phyloP scores from a whole-genome alignment of 1,140 invertebrate species.

The Calliphora vicina region DNA sequence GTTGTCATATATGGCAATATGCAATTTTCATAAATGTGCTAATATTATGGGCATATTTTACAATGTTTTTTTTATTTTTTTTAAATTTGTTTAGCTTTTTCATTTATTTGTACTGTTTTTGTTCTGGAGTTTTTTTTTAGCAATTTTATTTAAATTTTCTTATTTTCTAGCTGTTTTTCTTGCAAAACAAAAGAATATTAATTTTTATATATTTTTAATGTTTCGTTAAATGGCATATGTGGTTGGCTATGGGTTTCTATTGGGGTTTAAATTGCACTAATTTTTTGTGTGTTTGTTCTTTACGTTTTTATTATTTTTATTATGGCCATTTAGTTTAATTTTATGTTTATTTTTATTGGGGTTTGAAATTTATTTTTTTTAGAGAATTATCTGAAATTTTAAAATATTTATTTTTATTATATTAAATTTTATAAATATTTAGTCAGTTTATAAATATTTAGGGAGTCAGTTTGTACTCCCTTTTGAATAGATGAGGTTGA shows the following conservation, averaged over 20 bases:
- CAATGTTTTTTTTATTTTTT: not conserved
- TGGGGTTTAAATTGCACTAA: not conserved
- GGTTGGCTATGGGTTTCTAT: not conserved
- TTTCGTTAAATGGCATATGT: not conserved
- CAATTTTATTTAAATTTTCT: constrained; percentile 1
- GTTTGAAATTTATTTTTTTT: too few relatives aligned
- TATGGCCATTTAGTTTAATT: not conserved
- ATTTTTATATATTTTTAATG: not conserved
- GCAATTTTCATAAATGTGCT: constrained; percentile 35
- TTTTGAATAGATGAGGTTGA: too few relatives aligned
- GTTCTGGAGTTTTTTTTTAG: not conserved
- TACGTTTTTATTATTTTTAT: not conserved
- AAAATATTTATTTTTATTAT: not conserved
- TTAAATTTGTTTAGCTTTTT: too few relatives aligned
- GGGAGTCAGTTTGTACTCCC: too few relatives aligned
- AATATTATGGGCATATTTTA: constrained; percentile 29
- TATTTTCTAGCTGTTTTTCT: not conserved
- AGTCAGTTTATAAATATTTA: too few relatives aligned
- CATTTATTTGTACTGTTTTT: too few relatives aligned
- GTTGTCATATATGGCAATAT: constrained; percentile 31
- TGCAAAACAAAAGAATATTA: not conserved
- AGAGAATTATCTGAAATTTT: not conserved
- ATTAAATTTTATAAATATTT: too few relatives aligned
- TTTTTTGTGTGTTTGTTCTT: not conserved
- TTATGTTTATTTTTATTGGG: not conserved